Conservation (phyloP, 2,113 vertebrate genomes). For the Apeltes quadracus region DNA sequence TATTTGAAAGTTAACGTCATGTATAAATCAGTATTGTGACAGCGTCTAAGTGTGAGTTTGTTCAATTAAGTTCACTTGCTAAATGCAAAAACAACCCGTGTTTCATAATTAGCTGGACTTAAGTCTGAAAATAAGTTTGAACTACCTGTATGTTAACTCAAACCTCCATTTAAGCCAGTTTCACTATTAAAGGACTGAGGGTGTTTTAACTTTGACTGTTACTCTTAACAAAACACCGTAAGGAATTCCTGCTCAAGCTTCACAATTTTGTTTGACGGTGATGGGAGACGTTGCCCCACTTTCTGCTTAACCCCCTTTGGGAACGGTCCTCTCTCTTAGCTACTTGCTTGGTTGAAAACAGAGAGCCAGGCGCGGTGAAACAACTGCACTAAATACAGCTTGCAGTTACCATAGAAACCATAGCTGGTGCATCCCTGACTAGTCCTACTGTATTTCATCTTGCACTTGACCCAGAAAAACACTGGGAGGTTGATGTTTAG, state of each 20-base stretch:
- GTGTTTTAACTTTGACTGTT: constrained; percentile 17
- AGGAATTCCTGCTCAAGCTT: constrained; percentile 57
- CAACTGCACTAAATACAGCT: constrained; percentile 81
- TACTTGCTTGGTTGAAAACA: constrained; percentile 65
- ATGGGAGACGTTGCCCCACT: constrained; percentile 74
- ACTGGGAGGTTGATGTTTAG: constrained; percentile 59
- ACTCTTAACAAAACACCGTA: constrained; percentile 31
- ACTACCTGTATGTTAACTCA: background rate
- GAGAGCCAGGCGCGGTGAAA: constrained; percentile 65
- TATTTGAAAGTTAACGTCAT: background rate
- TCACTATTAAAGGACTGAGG: background rate
- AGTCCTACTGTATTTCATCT: constrained; percentile 78
- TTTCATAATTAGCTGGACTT: background rate
- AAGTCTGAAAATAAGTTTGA: background rate
- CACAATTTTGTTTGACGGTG: constrained; percentile 66
- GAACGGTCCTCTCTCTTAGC: constrained; percentile 70
- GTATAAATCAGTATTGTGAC: background rate
- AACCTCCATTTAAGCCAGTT: constrained; percentile 1
- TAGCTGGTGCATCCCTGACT: constrained; percentile 73
- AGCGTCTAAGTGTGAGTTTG: background rate
- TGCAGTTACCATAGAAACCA: constrained; percentile 81
- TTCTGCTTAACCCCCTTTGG: constrained; percentile 64
- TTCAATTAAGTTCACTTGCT: background rate
- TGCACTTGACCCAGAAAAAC: constrained; percentile 81
- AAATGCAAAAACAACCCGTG: background rate